Evolutionary conservation across 2,888 invertebrate genomes (phyloP).

Genomic region (Andrena bucephala): DNA sequence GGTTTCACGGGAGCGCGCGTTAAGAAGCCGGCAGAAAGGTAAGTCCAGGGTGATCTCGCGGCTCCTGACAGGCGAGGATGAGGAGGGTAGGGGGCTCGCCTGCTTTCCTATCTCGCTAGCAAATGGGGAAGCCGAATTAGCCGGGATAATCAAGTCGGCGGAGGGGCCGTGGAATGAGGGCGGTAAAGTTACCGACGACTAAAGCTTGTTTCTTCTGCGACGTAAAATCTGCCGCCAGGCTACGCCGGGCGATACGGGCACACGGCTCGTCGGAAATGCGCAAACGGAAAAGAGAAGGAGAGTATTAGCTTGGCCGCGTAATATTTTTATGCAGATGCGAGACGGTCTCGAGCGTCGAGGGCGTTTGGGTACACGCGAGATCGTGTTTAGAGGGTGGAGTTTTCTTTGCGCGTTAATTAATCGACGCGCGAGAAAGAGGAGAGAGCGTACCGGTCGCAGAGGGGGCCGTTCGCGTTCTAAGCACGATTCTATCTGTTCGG

Average conservation of each 20-base stretch:
- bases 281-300: neutral
- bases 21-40: constrained; percentile 51
- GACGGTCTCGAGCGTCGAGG: neutral
- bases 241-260: neutral
- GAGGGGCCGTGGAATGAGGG: constrained; percentile 14
- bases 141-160: constrained; percentile 73
- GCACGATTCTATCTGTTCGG: constrained; percentile 53
- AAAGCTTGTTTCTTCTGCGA: constrained; percentile 67
- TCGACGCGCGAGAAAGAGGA: constrained; percentile 3
- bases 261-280: neutral
- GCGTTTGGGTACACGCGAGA: neutral
- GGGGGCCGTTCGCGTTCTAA: constrained; percentile 35
- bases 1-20: constrained; percentile 54
- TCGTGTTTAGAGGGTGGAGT: constrained; percentile 20
- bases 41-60: constrained; percentile 41
- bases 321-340: constrained; percentile 6
- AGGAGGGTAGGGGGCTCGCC: constrained; percentile 42
- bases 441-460: neutral
- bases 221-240: constrained; percentile 37
- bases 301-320: neutral
- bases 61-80: constrained; percentile 61
- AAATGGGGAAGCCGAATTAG: constrained; percentile 72
- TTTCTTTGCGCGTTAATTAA: constrained; percentile 37
- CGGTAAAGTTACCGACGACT: constrained; percentile 60
- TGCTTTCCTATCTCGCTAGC: constrained; percentile 70